Percentiles rank a stretch among this genome's conserved stretches.
phyloP scores from a whole-genome alignment of 2,113 vertebrate genomes.

The Corythornis cristatus region DNA sequence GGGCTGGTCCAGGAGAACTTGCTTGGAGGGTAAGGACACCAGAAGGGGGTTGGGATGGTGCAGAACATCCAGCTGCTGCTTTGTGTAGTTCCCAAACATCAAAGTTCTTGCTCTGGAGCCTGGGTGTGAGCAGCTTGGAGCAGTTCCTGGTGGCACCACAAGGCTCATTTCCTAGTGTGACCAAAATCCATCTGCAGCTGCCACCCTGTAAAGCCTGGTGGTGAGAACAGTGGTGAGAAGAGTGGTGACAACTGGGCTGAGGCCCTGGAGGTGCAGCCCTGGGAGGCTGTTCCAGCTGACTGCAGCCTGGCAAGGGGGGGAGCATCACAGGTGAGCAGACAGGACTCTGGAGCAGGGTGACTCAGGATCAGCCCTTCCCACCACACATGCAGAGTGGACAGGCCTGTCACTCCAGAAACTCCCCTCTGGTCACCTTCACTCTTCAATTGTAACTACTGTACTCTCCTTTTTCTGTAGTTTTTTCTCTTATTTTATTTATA shows the following conservation, averaged over 20 bases:
- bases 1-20: neutral
- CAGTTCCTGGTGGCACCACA: neutral
- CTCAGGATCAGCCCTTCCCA: neutral
- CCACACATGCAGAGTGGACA: neutral
- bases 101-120: neutral
- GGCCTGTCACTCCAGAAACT: neutral
- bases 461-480: neutral
- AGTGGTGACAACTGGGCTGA: no score
- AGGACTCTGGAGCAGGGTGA: neutral
- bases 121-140: neutral
- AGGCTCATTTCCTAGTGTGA: neutral
- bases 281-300: no score
- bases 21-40: neutral
- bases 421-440: neutral
- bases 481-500: neutral
- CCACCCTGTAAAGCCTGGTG: neutral
- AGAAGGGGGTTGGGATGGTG: neutral
- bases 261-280: no score
- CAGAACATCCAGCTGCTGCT: neutral
- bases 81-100: neutral
- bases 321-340: neutral
- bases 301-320: neutral
- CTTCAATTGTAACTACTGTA: neutral
- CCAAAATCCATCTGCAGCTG: neutral
- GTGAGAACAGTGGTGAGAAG: neutral